Evolutionary conservation across 2,888 invertebrate genomes (phyloP).

Genomic region (Ormyrus labotus): DNA sequence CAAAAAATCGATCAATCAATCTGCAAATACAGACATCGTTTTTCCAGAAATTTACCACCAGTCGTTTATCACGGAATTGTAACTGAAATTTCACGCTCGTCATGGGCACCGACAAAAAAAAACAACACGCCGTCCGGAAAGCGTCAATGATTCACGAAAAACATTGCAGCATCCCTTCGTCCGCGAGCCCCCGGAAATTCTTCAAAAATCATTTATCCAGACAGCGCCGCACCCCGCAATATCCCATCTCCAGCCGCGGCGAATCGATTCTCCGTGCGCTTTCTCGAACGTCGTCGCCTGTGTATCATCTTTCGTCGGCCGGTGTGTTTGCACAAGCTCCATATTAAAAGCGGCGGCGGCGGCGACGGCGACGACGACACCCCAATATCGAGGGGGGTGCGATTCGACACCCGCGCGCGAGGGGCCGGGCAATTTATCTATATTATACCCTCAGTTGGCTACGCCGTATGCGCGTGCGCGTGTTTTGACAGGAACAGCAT

Average conservation of each 20-base stretch:
- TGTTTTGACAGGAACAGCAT: conserved; percentile 76
- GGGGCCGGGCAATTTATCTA: conserved; percentile 72
- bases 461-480: conserved; percentile 63
- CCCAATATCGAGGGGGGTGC: conserved; percentile 2
- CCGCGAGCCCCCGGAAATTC: conserved; percentile 34
- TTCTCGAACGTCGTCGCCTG: conserved; percentile 26
- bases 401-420: conserved; percentile 24
- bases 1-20: conserved; percentile 9
- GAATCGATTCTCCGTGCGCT: conserved; percentile 48
- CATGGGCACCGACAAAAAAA: conserved; percentile 26
- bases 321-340: conserved; percentile 48
- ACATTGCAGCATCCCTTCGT: neutral
- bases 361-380: neutral
- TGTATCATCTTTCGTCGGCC: conserved; percentile 56
- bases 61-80: conserved; percentile 32
- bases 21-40: conserved; percentile 37
- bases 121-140: neutral
- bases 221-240: neutral
- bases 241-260: conserved; percentile 10
- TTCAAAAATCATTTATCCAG: conserved; percentile 44
- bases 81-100: conserved; percentile 50
- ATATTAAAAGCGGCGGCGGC: conserved; percentile 38
- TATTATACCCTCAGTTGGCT: conserved; percentile 74
- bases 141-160: conserved; percentile 28
- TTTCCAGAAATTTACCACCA: neutral